A percentile compares a stretch with the other conserved stretches of the same genome.
These are phyloP conservation scores for Xanthia togata DNA, from an alignment of 2,888 invertebrate species.

Conservation along the genomic window DNA sequence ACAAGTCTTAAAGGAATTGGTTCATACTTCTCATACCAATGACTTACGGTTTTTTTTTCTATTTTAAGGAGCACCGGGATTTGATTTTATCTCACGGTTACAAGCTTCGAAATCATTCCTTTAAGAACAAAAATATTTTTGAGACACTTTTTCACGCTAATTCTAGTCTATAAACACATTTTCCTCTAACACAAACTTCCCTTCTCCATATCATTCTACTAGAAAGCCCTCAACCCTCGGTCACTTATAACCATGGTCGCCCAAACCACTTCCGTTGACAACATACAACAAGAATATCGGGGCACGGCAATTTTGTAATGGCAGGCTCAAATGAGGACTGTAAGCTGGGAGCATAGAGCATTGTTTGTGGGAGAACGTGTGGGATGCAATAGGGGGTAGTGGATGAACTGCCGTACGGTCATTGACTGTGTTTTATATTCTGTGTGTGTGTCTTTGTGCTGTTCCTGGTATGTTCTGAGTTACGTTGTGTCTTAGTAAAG, in stretches of 20 bases:
- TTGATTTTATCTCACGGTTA: too few species aligned
- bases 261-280: slow-evolving; percentile 52
- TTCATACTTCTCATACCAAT: too few species aligned
- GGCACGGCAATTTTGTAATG: slow-evolving; percentile 47
- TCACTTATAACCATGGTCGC: slow-evolving; percentile 19
- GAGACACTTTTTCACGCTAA: background rate
- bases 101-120: too few species aligned
- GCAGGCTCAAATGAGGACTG: slow-evolving; percentile 39
- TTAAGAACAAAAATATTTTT: background rate
- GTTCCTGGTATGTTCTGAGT: slow-evolving; percentile 19
- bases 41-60: too few species aligned
- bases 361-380: slow-evolving; percentile 27
- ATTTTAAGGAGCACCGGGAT: too few species aligned
- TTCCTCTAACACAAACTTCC: slow-evolving; percentile 2
- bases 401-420: slow-evolving; percentile 40
- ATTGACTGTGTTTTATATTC: slow-evolving; percentile 47
- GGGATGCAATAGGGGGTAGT: slow-evolving; percentile 52
- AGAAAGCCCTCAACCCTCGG: slow-evolving; percentile 3
- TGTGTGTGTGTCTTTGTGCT: slow-evolving; percentile 32
- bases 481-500: background rate
- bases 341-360: slow-evolving; percentile 2
- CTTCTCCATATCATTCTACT: slow-evolving; percentile 19
- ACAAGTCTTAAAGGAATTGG: too few species aligned
- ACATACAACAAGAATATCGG: slow-evolving; percentile 49
- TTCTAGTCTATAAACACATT: background rate